Evolutionary conservation across 2,113 vertebrate genomes (phyloP).

Genomic region (Mormoops blainvillei): DNA sequence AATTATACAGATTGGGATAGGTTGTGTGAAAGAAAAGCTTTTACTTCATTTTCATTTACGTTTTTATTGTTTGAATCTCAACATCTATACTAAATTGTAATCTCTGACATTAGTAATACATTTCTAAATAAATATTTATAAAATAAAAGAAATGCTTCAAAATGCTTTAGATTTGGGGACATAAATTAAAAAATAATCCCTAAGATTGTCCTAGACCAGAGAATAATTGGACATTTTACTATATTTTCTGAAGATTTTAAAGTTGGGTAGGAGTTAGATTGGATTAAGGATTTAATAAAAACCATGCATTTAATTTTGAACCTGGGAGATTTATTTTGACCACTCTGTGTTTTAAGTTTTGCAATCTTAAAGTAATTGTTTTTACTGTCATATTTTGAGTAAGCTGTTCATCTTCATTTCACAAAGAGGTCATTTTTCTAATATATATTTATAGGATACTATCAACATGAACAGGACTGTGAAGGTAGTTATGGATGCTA

Average conservation of each 20-base stretch:
- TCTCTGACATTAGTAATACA: not conserved
- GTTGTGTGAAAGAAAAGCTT: not conserved
- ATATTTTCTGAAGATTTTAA: not conserved
- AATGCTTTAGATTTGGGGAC: not conserved
- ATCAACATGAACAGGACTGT: not conserved
- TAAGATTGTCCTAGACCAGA: not conserved
- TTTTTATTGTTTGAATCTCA: not conserved
- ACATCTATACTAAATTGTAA: not conserved
- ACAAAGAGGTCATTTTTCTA: not conserved
- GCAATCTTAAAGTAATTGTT: not conserved
- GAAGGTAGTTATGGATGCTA: not conserved
- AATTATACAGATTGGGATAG: not conserved
- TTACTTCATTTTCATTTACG: not conserved
- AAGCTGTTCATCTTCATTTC: not conserved
- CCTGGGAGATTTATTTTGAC: not conserved
- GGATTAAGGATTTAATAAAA: not conserved
- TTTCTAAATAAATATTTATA: not conserved
- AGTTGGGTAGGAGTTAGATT: not conserved
- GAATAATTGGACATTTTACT: not conserved
- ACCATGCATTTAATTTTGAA: not conserved
- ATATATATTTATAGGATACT: not conserved
- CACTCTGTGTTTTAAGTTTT: not conserved
- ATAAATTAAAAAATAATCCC: not conserved
- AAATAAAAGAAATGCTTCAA: not conserved
- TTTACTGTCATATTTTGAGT: conserved; percentile 4